Conservation (phyloP, 1,140 invertebrate species). For the Maconellicoccus hirsutus region DNA sequence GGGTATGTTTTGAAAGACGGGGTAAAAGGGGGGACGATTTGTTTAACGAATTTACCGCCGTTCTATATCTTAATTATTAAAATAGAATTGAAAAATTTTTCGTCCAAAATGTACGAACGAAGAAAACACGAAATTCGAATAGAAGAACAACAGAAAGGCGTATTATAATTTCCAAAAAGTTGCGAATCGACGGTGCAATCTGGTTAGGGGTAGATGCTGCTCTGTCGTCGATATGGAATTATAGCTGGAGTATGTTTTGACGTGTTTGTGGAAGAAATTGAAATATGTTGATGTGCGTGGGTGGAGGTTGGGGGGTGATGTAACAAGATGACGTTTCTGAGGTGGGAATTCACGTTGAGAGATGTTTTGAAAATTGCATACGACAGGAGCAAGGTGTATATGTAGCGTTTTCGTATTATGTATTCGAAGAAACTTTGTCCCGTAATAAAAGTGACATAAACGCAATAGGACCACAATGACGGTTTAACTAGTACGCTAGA, state of each 20-base stretch:
- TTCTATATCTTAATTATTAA: not conserved
- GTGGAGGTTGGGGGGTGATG: no score
- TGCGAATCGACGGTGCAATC: not conserved
- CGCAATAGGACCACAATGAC: slow-evolving; percentile 7
- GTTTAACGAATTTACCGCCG: not conserved
- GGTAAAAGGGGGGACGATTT: not conserved
- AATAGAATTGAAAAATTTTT: not conserved
- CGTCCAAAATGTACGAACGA: no score
- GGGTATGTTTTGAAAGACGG: not conserved
- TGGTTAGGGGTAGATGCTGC: not conserved
- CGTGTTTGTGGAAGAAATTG: no score
- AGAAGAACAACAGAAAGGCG: not conserved
- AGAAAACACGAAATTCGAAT: not conserved
- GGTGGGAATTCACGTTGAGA: no score
- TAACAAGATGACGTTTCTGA: no score
- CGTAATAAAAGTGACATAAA: slow-evolving; percentile 4
- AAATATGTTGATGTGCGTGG: no score
- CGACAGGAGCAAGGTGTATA: not conserved
- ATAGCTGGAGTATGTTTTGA: no score
- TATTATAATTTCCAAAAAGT: slow-evolving; percentile 5
- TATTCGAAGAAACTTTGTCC: not conserved
- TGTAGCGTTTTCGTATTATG: not conserved
- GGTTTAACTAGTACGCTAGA: slow-evolving; percentile 3
- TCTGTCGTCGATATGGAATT: no score
- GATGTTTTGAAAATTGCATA: no score